These are phyloP conservation scores for Strigamia crassipes DNA, from an alignment of 2,888 invertebrate species.

Conservation along the genomic window DNA sequence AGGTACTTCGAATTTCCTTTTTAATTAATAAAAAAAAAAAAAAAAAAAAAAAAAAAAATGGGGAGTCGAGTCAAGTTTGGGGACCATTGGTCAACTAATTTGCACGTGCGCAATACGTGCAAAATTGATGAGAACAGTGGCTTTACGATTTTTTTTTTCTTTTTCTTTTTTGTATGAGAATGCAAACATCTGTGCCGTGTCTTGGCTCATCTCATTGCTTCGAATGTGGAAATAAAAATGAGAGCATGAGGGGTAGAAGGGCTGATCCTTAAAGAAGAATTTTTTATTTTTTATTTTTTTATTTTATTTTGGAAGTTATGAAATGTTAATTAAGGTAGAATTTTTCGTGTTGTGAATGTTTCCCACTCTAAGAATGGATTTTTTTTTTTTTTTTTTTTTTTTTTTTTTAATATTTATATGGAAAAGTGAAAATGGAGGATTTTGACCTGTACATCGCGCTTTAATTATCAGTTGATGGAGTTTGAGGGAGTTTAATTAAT, in stretches of 20 bases:
- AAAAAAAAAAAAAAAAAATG: too few species aligned
- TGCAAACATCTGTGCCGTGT: conserved; percentile 23
- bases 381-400: too few species aligned
- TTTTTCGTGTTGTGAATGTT: neutral
- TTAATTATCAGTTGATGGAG: neutral
- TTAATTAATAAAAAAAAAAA: neutral
- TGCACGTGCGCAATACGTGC: conserved; percentile 13
- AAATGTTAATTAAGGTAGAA: neutral
- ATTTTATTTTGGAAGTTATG: too few species aligned
- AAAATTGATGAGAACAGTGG: conserved; percentile 14
- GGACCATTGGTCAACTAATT: neutral
- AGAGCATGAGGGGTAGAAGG: neutral
- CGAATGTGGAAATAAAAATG: neutral
- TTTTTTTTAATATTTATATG: too few species aligned
- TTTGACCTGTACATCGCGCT: neutral
- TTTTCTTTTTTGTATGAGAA: neutral
- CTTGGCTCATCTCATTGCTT: neutral
- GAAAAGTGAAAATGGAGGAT: neutral
- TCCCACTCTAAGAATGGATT: too few species aligned
- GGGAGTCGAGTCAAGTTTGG: neutral
- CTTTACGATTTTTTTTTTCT: neutral
- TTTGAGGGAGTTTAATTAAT: conserved; percentile 14
- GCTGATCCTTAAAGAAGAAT: neutral
- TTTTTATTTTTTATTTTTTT: neutral
- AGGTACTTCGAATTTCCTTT: too few species aligned